Evolutionary conservation across 2,888 invertebrate genomes (phyloP), one percentile per base, ranked within the genome.

Genomic region (Rhingia campestris): DNA sequence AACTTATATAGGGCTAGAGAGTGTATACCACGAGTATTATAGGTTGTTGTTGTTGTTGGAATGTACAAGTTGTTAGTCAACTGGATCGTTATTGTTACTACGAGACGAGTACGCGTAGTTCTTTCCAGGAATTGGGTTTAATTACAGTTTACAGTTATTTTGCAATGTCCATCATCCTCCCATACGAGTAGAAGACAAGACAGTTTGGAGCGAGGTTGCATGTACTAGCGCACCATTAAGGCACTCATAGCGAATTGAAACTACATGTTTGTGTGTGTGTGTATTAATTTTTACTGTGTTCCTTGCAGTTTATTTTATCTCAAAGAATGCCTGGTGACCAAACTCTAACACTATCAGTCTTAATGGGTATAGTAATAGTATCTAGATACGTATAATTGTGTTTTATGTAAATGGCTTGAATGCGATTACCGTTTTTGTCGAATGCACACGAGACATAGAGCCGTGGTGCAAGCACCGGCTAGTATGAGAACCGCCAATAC

Each of bases 401-500:
- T 86, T 58, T 22, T 51, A 32, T 72, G 22, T 64, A 49, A 53
- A 75, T 67, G 39, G 51, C 51, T 75, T 53, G 30, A 53, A 30
- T 45, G 58, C 47, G 58, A 49, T 90, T 91, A 91, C 91, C 91
- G 92, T 91, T 91, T 92, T 79, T 91, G 91, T 69, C 94, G 93
- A 75, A 95, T 93, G 88, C 96, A 96, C 64, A 95, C 92, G 86
- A 96, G 94, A 88, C 96, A 96, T 7, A 96, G 92, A 10, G 97
- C 96, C 0, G 96, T 95, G 6, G 95, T 93, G 69, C 96, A 93
- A 0, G 97, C 96, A 0, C 96, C 97, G 51, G 96, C 91, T 89
- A 97, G 96, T 66, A 97, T 95, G 61, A 97, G 93, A 86, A 96
- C 95, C 3, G 96, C 96, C 5, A 97, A 92, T 0, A 96, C 95